Evolutionary conservation across 2,888 invertebrate genomes (phyloP), one percentile per base, ranked within the genome.

Genomic region (Scaptomyza cyrtandrae): DNA sequence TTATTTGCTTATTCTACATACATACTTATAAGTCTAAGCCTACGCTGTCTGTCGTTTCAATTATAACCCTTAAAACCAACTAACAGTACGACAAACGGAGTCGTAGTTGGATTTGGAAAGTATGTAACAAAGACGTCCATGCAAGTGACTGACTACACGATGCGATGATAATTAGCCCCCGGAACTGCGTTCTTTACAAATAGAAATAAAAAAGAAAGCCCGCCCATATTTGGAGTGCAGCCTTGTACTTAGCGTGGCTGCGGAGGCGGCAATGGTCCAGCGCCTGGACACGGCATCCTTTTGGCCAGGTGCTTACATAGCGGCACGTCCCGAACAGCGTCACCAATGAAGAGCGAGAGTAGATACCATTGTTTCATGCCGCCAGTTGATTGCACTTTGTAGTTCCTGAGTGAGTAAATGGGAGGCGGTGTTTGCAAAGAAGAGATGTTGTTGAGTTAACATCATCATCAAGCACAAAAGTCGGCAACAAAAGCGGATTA

Each of bases 261-360:
- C 16, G 91, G 91, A 56, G 90, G 89, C 53, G 91, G 90, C 71
- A 91, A 76, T 27, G 91, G 91, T 77, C 90, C 90, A 70, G 81
- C 67, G 78, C 92, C 91, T 83, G 92, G 91, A 90, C 94, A 94
- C 68, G 92, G 92, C 89, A 95, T 94, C 86, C 95, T 93, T 91
- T 97, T 97, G 69, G 95, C 95, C 81, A 97, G 93, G 91, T 96
- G 96, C 89, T 95, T 95, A 91, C 97, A 97, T 59, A 97, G 94
- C 80, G 94, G 94, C 13, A 96, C 95, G 61, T 96, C 96, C 16
- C 95, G 96, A 67, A 97, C 95, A 88, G 97, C 96, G 92, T 97
- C 96, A 31, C 97, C 97, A 63, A 97, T 93, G 92, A 97, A 97
- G 71, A 97, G 96, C 90, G 97, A 97, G 74, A 97, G 94, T 39